Percentiles rank a stretch among this genome's conserved stretches.
These are phyloP conservation scores for Choloepus hoffmanni DNA, from an alignment of 2,113 vertebrate genomes.

Conservation along the genomic window DNA sequence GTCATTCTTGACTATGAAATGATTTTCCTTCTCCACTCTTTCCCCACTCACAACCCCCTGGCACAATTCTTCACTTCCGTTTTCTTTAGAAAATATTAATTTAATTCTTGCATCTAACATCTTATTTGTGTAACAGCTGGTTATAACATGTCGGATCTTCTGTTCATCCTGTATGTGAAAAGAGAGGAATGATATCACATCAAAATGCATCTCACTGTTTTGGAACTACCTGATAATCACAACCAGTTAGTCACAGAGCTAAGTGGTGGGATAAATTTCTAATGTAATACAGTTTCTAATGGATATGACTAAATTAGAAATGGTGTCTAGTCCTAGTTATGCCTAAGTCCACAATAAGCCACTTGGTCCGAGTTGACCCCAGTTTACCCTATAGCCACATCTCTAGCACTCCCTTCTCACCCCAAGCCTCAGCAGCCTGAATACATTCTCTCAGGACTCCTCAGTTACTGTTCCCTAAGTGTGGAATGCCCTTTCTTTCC, in stretches of 20 bases:
- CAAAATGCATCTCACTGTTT: conserved; percentile 9
- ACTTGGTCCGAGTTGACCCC: not conserved
- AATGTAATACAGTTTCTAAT: conserved; percentile 1
- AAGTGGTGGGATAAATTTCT: not conserved
- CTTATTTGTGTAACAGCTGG: not conserved
- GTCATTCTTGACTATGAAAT: conserved; percentile 20
- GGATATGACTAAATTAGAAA: conserved; percentile 5
- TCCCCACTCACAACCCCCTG: not conserved
- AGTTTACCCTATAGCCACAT: not conserved
- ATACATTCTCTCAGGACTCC: not conserved
- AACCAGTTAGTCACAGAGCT: conserved; percentile 44
- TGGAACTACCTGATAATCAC: conserved; percentile 33
- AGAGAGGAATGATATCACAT: not conserved
- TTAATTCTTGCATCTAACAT: conserved; percentile 6
- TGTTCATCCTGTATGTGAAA: not conserved
- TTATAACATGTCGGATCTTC: conserved; percentile 21
- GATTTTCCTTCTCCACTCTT: not conserved
- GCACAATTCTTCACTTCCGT: conserved; percentile 1
- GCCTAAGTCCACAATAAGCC: conserved; percentile 27
- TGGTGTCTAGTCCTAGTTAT: not conserved
- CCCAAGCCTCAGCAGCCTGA: not conserved
- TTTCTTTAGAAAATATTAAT: conserved; percentile 54
- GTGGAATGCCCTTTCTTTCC: not conserved
- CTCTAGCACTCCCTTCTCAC: not conserved
- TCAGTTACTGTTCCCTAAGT: not conserved